phyloP scores from a whole-genome alignment of 1,140 invertebrate genomes.

The Bathynomus jamesi region DNA sequence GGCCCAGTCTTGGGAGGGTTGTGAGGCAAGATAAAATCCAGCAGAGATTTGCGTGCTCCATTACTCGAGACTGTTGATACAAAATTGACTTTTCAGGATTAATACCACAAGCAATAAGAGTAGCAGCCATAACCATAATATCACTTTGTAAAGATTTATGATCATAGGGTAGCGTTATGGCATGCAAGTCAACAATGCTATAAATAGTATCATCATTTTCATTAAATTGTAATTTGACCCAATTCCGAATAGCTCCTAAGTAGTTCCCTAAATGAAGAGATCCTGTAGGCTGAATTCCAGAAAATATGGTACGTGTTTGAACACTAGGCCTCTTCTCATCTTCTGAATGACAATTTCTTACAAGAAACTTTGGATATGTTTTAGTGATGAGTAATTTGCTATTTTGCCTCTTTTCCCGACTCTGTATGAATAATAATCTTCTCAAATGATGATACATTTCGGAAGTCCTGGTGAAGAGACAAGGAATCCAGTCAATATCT shows the following conservation, averaged over 20 bases:
- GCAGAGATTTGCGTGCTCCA: slow-evolving; percentile 73
- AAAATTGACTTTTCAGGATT: slow-evolving; percentile 71
- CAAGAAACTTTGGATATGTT: no score
- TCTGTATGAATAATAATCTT: no score
- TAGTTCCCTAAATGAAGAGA: slow-evolving; percentile 93
- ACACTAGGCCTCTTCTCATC: no score
- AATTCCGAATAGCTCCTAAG: slow-evolving; percentile 82
- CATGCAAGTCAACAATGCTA: slow-evolving; percentile 90
- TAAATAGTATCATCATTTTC: slow-evolving; percentile 59
- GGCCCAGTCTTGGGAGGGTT: slow-evolving; percentile 70
- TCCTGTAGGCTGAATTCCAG: slow-evolving; percentile 94
- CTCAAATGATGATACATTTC: no score
- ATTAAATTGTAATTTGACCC: slow-evolving; percentile 77
- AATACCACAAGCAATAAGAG: slow-evolving; percentile 83
- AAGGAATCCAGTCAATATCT: no score
- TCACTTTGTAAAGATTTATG: slow-evolving; percentile 58
- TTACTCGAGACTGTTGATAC: slow-evolving; percentile 81
- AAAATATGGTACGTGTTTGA: no score
- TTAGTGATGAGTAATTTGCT: no score
- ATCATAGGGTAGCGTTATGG: slow-evolving; percentile 80
- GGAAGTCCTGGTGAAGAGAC: no score
- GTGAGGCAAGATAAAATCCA: slow-evolving; percentile 82
- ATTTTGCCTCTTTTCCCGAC: no score
- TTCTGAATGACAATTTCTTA: no score
- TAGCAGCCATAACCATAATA: slow-evolving; percentile 69